Evolutionary conservation across 2,797 vertebrate species (phyloP), one percentile per base, ranked within the genome.

Genomic region (Diglossa cyanea): DNA sequence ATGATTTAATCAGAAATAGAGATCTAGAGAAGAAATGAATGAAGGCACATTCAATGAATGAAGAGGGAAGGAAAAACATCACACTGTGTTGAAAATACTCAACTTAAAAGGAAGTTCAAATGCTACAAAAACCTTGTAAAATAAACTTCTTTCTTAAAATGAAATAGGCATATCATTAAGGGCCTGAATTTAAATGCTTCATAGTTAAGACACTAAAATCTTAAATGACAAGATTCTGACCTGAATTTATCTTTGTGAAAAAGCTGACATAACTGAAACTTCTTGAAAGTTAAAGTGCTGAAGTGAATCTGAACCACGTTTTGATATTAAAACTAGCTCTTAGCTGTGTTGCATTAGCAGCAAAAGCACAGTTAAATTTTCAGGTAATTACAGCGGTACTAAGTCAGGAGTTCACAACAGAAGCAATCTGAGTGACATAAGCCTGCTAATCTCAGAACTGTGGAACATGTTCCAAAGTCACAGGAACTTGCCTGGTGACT

Each of bases 51-150:
- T 68, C 65, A 71, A 13, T 50, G 37, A 81, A 78, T 33, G 40
- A 35, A 75, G 62, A 78, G 33, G 24, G 26, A 86, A 88, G 16
- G 55, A 53, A 94, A 87, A 86, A 73, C 11, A 91, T 74, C 53
- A 48, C 31, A 48, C 11, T 28, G 15, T 45, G 5, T 76, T 72
- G 54, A 53, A 89, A 94, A 20, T 14, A 48, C 53, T 40, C 33
- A 37, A 4, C 31, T 77, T 94, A 90, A 87, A 92, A 93, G 31
- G 30, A 73, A 79, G 26, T 57, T 93, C 42, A 93, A 80, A 89
- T 54, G 42, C 23, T 65, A 91, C 42, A 74, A 85, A 91, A 15
- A 79, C 13, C 16, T 48, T 67, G 40, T 57, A 86, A 93, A 90
- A 68, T 40, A 84, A 81, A 70, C 16, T 51, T 19, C 30, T 74